Evolutionary conservation across 2,113 vertebrate genomes (phyloP).

Genomic region (Egretta garzetta): DNA sequence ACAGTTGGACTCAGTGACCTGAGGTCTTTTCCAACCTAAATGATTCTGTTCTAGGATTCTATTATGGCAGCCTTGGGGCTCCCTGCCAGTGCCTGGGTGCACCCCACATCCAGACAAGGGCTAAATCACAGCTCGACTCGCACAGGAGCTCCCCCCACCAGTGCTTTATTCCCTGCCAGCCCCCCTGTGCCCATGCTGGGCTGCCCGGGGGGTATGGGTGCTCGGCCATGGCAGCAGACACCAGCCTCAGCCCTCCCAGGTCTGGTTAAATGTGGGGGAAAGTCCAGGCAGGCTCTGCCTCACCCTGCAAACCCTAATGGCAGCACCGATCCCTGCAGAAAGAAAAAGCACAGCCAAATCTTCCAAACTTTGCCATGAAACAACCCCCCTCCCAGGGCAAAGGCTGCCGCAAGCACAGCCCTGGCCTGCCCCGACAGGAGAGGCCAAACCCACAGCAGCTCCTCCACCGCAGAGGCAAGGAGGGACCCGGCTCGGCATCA

Average conservation of each 20-base stretch:
- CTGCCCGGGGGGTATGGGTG: neutral
- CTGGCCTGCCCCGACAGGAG: slow-evolving; percentile 10
- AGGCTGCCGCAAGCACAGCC: neutral
- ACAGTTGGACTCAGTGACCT: accelerated
- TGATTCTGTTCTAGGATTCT: neutral
- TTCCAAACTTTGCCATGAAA: neutral
- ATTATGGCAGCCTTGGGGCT: neutral
- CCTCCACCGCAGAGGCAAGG: neutral
- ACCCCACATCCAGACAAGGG: neutral
- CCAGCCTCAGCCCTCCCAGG: neutral
- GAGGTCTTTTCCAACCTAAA: neutral
- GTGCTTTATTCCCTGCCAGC: neutral
- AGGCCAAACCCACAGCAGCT: neutral
- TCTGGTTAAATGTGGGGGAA: accelerated
- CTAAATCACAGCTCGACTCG: neutral
- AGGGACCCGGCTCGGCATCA: neutral
- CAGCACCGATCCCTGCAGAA: neutral
- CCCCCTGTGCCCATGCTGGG: neutral
- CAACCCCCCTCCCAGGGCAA: neutral
- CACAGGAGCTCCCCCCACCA: accelerated
- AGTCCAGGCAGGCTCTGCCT: neutral
- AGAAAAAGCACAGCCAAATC: neutral
- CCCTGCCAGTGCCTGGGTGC: accelerated
- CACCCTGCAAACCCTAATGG: neutral
- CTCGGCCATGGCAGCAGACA: neutral